Conservation (phyloP, 2,888 invertebrate genomes). For the Lottia scabra region DNA sequence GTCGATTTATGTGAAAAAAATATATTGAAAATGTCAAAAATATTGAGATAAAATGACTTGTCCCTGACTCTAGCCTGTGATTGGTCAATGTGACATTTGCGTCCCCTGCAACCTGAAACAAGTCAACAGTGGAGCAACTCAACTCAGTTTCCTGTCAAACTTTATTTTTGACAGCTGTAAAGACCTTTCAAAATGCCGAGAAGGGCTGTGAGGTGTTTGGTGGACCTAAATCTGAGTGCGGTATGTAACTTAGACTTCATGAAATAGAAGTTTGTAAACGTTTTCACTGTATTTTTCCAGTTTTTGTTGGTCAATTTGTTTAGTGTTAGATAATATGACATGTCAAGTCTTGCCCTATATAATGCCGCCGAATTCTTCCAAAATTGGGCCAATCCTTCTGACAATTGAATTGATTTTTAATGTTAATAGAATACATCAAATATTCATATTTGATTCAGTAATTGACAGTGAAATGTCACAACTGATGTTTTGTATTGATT, state of each 20-base stretch:
- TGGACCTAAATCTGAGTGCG: conserved; percentile 51
- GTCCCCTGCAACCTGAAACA: conserved; percentile 35
- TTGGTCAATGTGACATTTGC: conserved; percentile 21
- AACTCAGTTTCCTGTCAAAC: not conserved
- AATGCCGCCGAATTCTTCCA: too few relatives aligned
- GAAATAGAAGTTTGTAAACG: too few relatives aligned
- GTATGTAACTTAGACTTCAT: conserved; percentile 27
- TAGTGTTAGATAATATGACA: too few relatives aligned
- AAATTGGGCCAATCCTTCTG: too few relatives aligned
- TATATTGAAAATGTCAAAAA: not conserved
- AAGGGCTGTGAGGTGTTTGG: conserved; percentile 55
- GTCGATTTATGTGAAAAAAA: too few relatives aligned
- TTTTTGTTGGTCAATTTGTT: too few relatives aligned
- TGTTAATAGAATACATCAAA: too few relatives aligned
- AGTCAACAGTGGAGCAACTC: not conserved
- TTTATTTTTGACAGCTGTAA: not conserved
- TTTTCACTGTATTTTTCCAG: too few relatives aligned
- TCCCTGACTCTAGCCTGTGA: conserved; percentile 10
- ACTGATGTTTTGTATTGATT: not conserved
- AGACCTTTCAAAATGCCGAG: conserved; percentile 46
- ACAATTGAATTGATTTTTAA: too few relatives aligned
- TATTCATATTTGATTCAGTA: too few relatives aligned
- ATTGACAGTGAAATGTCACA: too few relatives aligned
- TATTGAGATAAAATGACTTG: not conserved
- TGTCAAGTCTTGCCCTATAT: too few relatives aligned